phyloP scores from a whole-genome alignment of 2,888 invertebrate species.

The Acronicta aceris region DNA sequence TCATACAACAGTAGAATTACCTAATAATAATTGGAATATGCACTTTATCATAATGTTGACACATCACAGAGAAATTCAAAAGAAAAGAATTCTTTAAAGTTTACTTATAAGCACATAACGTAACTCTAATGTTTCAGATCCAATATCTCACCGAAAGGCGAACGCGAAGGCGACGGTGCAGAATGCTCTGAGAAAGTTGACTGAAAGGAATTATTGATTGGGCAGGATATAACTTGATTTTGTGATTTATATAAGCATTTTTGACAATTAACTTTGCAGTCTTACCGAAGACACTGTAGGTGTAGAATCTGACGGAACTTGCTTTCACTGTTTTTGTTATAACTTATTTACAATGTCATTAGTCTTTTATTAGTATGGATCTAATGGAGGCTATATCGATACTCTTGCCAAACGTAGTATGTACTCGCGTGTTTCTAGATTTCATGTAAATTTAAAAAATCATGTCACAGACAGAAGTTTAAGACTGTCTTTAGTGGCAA shows the following conservation, averaged over 20 bases:
- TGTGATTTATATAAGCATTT: conserved; percentile 81
- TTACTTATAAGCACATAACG: conserved; percentile 31
- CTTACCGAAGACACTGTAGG: conserved; percentile 50
- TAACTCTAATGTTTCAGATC: conserved; percentile 80
- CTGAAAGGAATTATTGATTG: conserved; percentile 84
- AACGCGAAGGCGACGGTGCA: conserved; percentile 88
- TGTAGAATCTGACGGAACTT: conserved; percentile 56
- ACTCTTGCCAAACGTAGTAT: conserved; percentile 74
- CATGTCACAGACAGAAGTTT: conserved; percentile 66
- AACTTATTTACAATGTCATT: conserved; percentile 51
- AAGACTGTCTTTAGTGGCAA: conserved; percentile 78
- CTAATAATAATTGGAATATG: conserved; percentile 51
- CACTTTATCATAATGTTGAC: conserved; percentile 52
- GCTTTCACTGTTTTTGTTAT: conserved; percentile 65
- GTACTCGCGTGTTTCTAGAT: conserved; percentile 59
- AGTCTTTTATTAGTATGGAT: conserved; percentile 54
- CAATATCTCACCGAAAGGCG: conserved; percentile 87
- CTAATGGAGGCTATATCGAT: conserved; percentile 68
- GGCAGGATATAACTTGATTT: conserved; percentile 66
- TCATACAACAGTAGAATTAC: conserved; percentile 53
- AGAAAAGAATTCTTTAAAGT: conserved; percentile 5
- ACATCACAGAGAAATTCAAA: conserved; percentile 50
- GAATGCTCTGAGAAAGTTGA: conserved; percentile 88
- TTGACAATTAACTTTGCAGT: conserved; percentile 66
- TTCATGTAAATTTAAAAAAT: conserved; percentile 59